These are phyloP conservation scores for western clawed frog (Xenopus tropicalis) DNA, from an alignment of 2,113 vertebrate species.

Conservation along the genomic window UCB_Xtro_10.0 CM004445.2:61500001-61500500, in stretches of 20 bases:
- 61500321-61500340: too few relatives aligned
- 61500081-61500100: too few relatives aligned
- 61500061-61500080: too few relatives aligned
- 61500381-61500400: too few relatives aligned
- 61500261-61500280: conserved; percentile 81
- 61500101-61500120: too few relatives aligned
- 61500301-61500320: background rate
- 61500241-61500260: conserved; percentile 98
- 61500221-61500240: conserved; percentile 96
- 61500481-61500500: conserved; percentile 94
- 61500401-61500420: background rate
- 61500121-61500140: conserved; percentile 76
- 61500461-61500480: conserved; percentile 98
- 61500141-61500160: conserved; percentile 92
- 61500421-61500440: background rate
- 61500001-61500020: too few relatives aligned
- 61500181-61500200: conserved; percentile 94
- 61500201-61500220: conserved; percentile 99
- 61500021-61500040: too few relatives aligned
- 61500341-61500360: too few relatives aligned
- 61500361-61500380: too few relatives aligned
- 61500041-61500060: too few relatives aligned
- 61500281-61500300: background rate
- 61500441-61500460: conserved; percentile 65
- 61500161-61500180: conserved; percentile 92